Evolutionary conservation across 2,888 invertebrate species (phyloP).

Genomic region (Meiosimyza platycephala): DNA sequence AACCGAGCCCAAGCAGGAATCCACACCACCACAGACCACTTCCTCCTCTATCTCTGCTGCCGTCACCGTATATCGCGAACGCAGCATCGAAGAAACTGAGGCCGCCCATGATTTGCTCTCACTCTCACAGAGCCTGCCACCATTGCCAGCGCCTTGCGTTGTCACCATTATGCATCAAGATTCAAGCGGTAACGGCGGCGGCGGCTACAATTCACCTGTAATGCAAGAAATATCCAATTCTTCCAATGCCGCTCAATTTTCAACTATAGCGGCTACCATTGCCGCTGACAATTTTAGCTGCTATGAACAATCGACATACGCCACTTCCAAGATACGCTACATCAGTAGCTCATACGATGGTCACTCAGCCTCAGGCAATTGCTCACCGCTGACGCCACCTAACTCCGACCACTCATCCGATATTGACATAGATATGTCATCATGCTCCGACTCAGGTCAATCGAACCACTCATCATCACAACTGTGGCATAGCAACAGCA

Average conservation of each 20-base stretch:
- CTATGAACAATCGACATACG: conserved; percentile 31
- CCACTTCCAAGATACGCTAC: conserved; percentile 61
- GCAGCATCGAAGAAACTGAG: conserved; percentile 86
- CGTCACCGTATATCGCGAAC: conserved; percentile 65
- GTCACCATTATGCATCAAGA: conserved; percentile 72
- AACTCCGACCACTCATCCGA: conserved; percentile 81
- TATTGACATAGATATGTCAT: conserved; percentile 72
- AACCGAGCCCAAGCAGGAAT: conserved; percentile 28
- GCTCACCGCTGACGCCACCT: conserved; percentile 75
- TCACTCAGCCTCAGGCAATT: conserved; percentile 62
- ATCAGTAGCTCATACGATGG: conserved; percentile 66
- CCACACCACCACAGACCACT: conserved; percentile 47
- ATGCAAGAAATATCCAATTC: conserved; percentile 66
- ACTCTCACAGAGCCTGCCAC: conserved; percentile 81
- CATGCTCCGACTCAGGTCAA: conserved; percentile 64
- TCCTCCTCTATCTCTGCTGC: neutral
- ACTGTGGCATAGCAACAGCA: conserved; percentile 39
- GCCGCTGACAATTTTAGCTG: neutral
- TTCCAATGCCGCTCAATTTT: conserved; percentile 51
- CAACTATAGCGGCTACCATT: conserved; percentile 36
- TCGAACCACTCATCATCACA: conserved; percentile 41
- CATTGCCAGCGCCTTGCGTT: conserved; percentile 77
- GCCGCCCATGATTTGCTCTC: conserved; percentile 86
- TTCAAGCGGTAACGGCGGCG: conserved; percentile 34
- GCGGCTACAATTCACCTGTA: conserved; percentile 51